These are phyloP conservation scores for Clistopyga incitator DNA, from an alignment of 2,888 invertebrate species.

Conservation along the genomic window DNA sequence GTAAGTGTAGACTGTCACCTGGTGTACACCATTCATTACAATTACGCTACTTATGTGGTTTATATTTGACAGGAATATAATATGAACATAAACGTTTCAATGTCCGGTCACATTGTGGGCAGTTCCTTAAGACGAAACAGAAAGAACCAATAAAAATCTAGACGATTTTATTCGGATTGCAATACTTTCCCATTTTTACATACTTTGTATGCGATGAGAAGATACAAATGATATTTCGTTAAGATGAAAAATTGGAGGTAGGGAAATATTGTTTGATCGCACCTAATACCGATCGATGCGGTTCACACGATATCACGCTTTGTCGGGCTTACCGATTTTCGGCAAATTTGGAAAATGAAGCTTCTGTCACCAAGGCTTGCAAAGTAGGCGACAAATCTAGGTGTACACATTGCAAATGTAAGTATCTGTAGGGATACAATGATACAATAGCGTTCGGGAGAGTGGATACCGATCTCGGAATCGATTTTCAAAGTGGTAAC, in stretches of 20 bases:
- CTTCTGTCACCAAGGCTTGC: background rate
- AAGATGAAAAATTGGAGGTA: background rate
- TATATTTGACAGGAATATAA: no score
- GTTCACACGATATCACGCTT: background rate
- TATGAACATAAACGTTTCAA: no score
- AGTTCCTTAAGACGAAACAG: no score
- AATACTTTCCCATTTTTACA: no score
- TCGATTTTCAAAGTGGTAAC: conserved; percentile 63
- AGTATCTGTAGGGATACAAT: conserved; percentile 2
- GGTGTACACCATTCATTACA: no score
- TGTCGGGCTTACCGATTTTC: background rate
- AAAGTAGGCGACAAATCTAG: background rate
- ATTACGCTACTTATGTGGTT: no score
- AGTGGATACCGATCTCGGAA: conserved; percentile 58
- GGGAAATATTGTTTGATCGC: background rate
- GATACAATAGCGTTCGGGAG: conserved; percentile 31
- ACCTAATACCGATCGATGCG: background rate
- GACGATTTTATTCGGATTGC: no score
- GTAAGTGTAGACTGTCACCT: no score
- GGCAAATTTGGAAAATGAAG: background rate
- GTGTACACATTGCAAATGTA: background rate
- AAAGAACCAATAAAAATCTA: no score
- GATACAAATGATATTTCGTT: background rate
- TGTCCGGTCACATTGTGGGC: no score
- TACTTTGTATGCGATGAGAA: no score